A percentile compares a stretch with the other conserved stretches of the same genome.
Conservation (phyloP, 2,888 invertebrate genomes). For the Agrochola circellaris region DNA sequence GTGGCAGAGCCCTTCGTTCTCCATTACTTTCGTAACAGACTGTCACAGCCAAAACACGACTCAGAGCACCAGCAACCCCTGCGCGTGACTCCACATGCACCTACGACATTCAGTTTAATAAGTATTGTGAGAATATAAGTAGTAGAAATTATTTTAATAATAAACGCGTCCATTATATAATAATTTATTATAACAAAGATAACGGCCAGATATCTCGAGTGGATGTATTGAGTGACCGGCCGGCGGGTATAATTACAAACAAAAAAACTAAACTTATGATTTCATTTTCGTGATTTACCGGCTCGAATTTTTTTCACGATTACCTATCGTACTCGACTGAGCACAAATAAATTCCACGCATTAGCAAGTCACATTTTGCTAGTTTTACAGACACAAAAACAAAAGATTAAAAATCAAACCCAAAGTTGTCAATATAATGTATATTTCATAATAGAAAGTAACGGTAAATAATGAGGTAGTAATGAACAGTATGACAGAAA, state of each 20-base stretch:
- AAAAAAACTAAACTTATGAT: slow-evolving; percentile 1
- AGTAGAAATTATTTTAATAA: not conserved
- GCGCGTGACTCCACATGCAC: slow-evolving; percentile 88
- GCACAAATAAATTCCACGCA: slow-evolving; percentile 13
- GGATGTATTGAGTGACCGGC: not conserved
- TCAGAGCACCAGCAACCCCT: slow-evolving; percentile 93
- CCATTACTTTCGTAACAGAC: slow-evolving; percentile 91
- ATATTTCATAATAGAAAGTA: not conserved
- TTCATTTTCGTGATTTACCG: slow-evolving; percentile 20
- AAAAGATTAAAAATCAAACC: not conserved
- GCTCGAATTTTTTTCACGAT: slow-evolving; percentile 5
- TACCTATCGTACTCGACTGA: slow-evolving; percentile 23
- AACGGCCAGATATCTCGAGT: not conserved
- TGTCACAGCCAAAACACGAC: slow-evolving; percentile 94
- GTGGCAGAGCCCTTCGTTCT: slow-evolving; percentile 81
- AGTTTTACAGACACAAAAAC: not conserved
- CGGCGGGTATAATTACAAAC: slow-evolving; percentile 5
- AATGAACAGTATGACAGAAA: slow-evolving; percentile 17
- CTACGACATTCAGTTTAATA: slow-evolving; percentile 65
- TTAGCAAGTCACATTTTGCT: not conserved
- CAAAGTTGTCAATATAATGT: not conserved
- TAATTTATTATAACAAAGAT: not conserved
- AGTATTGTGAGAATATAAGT: not conserved
- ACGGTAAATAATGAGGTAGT: slow-evolving; percentile 39
- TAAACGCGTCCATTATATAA: not conserved